Base-by-base conservation (phyloP, 2,797 vertebrate genomes). In the Melanotaenia parkinsoni region DNA sequence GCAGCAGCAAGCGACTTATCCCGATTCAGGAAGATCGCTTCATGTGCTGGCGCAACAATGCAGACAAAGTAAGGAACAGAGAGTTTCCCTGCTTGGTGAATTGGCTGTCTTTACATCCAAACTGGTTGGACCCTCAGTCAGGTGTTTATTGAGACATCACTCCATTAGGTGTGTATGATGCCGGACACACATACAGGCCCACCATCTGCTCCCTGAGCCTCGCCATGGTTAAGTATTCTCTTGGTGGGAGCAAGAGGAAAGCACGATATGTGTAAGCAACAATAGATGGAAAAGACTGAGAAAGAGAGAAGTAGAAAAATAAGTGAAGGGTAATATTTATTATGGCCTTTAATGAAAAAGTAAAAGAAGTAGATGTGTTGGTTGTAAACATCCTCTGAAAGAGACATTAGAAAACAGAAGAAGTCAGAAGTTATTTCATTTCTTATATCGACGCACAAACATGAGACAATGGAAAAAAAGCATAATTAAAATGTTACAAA, bases 101-200 rank as follows among this genome's bases (percentile, higher is more conserved):
- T 70, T 70, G 81, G 70, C 87, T 43, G 32, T 78, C 73, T 80
- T 84, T 68, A 68, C 73, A 70, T 78, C 68, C 77, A 82, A 76
- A 73, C 82, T 62, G 83, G 79, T 83, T 84, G 86, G 89, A 88
- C 88, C 89, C 83, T 70, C 87, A 89, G 86, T 93, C 92, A 92
- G 91, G 90, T 92, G 92, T 93, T 94, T 92, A 94, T 92, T 83
- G 89, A 94, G 91, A 94, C 91, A 93, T 95, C 92, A 91, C 90
- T 93, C 93, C 87, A 94, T 94, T 93, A 93, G 86, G 89, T 67
- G 83, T 63, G 85, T 83, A 91, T 81, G 81, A 88, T 81, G 83
- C 90, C 78, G 87, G 81, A 87, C 83, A 82, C 90, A 92, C 92
- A 93, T 92, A 90, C 92, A 88, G 91, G 79, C 81, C 76, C 63